Base-by-base conservation (phyloP, 2,113 vertebrate genomes). In the Bubo blakistoni region DNA sequence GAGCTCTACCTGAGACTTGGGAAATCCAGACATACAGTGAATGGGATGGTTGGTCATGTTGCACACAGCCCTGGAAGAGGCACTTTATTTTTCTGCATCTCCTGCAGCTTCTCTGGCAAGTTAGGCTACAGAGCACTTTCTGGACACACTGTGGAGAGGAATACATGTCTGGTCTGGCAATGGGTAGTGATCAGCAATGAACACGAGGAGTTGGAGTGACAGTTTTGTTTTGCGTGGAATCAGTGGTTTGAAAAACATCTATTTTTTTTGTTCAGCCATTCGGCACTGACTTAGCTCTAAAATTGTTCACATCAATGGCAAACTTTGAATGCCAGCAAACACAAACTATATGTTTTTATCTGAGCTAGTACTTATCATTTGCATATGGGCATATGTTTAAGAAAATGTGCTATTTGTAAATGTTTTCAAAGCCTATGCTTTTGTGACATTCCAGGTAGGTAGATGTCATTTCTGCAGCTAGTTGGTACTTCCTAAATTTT, bases 1-100 rank as follows among this genome's bases (percentile, higher is more conserved):
- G 55, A 82, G n/a, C 51, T 79, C 15, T 46, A n/a, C 29, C 55
- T 40, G 47, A 72, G 25, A 70, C 17, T 70, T 2, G 3, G 81
- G 67, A 66, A 65, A 62, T 27, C 15, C 5, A 2, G 61, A 59
- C 36, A 10, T 13, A 20, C 34, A 65, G 65, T 62, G 73, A 71
- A 62, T 49, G 36, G 70, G 32, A 85, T 89, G 32, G 57, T 52
- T 71, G 72, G 34, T 73, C 19, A 17, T 3, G 10, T 38, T 93
- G 80, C 81, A 94, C 59, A 30, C 26, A 76, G 83, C 54, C 78
- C 47, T 85, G 89, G 58, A 85, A 89, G 83, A 97, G 95, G 79
- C 92, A 92, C 90, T 93, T 88, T 73, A 86, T 86, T 89, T 87
- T 89, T 77, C 69, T 94, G 85, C 70, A 93, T 57, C 34, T 95